Percentiles rank a stretch among this genome's conserved stretches.
Conservation (phyloP, 2,797 vertebrate species). For the Neosalanx taihuensis region DNA sequence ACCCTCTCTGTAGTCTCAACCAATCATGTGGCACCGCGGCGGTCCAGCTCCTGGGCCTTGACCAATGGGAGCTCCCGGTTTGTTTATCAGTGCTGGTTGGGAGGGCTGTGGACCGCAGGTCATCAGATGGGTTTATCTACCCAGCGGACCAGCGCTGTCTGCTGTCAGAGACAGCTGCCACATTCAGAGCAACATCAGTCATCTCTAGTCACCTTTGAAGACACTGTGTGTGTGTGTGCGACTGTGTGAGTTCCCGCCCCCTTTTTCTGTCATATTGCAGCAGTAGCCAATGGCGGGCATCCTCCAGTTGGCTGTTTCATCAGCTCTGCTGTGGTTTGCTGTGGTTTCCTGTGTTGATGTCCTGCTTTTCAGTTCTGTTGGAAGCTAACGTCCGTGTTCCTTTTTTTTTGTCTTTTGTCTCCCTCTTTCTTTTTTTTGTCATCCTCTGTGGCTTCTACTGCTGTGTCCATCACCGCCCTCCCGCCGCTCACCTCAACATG, state of each 20-base stretch:
- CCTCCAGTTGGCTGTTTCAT: background rate
- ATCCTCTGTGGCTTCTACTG: constrained; percentile 50
- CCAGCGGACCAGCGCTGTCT: constrained; percentile 1
- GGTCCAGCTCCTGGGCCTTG: background rate
- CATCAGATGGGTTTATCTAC: background rate
- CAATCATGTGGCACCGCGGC: background rate
- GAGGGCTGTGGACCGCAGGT: background rate
- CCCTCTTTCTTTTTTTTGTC: constrained; percentile 34
- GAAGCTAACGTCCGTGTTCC: constrained; percentile 58
- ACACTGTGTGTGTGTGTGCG: background rate
- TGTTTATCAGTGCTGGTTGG: constrained; percentile 30
- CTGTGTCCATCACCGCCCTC: constrained; percentile 25
- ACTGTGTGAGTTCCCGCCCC: constrained; percentile 2
- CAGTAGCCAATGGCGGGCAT: background rate
- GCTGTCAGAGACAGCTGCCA: constrained; percentile 6
- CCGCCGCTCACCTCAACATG: constrained; percentile 36
- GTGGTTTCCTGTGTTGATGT: constrained; percentile 21
- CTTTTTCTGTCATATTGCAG: background rate
- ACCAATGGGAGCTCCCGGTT: constrained; percentile 34
- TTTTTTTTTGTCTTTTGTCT: constrained; percentile 61
- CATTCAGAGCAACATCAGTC: constrained; percentile 17
- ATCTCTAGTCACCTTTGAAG: constrained; percentile 13
- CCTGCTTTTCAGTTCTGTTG: constrained; percentile 46
- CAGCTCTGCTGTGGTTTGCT: background rate
- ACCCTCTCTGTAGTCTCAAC: constrained; percentile 26